phyloP scores from a whole-genome alignment of 2,888 invertebrate genomes.

The Cryptosula pallasiana region DNA sequence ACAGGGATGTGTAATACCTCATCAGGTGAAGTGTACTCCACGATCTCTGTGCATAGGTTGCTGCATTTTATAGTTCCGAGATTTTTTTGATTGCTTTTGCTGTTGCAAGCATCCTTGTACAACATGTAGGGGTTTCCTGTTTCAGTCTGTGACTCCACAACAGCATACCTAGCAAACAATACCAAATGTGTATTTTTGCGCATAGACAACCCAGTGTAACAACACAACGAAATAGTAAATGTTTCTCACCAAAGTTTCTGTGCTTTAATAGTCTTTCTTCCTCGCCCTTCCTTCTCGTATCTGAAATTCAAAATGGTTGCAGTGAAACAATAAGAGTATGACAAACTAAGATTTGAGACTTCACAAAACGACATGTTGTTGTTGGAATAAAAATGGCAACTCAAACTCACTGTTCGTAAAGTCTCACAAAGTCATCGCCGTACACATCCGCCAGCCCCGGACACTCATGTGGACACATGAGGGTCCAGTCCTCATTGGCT shows the following conservation, averaged over 20 bases:
- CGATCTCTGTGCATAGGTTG: slow-evolving; percentile 95
- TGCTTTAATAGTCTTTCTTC: slow-evolving; percentile 62
- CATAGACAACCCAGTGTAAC: slow-evolving; percentile 89
- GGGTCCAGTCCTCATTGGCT: slow-evolving; percentile 76
- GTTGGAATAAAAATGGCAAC: too few species aligned
- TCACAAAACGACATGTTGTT: too few species aligned
- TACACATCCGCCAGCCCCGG: slow-evolving; percentile 86
- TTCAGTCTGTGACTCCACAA: slow-evolving; percentile 90
- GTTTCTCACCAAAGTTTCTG: slow-evolving; percentile 70
- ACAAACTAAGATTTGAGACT: too few species aligned
- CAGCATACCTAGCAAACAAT: slow-evolving; percentile 67
- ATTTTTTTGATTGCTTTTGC: slow-evolving; percentile 96
- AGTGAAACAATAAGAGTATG: too few species aligned
- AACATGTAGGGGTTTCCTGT: slow-evolving; percentile 95
- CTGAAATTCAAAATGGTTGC: too few species aligned
- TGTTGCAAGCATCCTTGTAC: slow-evolving; percentile 78
- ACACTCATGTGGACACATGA: slow-evolving; percentile 93
- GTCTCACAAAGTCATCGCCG: slow-evolving; percentile 87
- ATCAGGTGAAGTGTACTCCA: slow-evolving; percentile 85
- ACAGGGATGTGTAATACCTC: too few species aligned
- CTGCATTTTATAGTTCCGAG: slow-evolving; percentile 96
- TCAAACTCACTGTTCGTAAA: slow-evolving; percentile 62
- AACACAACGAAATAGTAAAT: slow-evolving; percentile 73
- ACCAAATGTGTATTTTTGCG: too few species aligned
- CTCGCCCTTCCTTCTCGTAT: slow-evolving; percentile 66